These are phyloP conservation scores for Hiodon tergisus DNA, from an alignment of 2,113 vertebrate genomes.

Conservation along the genomic window DNA sequence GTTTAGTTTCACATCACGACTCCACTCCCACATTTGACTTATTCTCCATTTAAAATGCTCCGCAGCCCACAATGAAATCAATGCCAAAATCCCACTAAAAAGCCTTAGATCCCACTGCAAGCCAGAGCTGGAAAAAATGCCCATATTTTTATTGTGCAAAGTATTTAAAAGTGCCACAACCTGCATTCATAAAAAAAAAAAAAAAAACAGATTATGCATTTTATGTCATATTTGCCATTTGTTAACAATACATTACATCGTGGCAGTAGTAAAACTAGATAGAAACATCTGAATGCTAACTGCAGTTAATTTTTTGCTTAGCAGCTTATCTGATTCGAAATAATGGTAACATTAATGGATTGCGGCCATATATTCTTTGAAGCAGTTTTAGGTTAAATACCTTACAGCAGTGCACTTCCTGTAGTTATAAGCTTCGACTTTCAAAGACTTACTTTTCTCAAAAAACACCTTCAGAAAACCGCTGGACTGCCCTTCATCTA, in stretches of 20 bases:
- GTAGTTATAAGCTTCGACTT: too few species aligned
- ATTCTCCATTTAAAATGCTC: conserved; percentile 28
- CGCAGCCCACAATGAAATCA: conserved; percentile 40
- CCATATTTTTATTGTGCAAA: conserved; percentile 5
- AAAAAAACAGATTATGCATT: not conserved
- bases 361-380: too few species aligned
- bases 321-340: too few species aligned
- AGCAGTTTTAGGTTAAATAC: too few species aligned
- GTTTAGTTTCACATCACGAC: conserved; percentile 29
- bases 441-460: too few species aligned
- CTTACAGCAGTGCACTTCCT: too few species aligned
- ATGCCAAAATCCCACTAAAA: conserved; percentile 26
- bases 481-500: too few species aligned
- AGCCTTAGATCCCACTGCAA: conserved; percentile 10
- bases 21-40: conserved; percentile 37
- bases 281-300: too few species aligned
- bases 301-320: too few species aligned
- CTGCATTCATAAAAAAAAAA: not conserved
- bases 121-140: conserved; percentile 3
- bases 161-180: conserved; percentile 5
- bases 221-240: not conserved
- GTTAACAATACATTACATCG: not conserved
- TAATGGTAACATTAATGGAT: too few species aligned
- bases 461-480: too few species aligned
- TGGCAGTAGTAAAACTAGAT: not conserved